These are phyloP conservation scores for Lycodopsis pacificus DNA, from an alignment of 2,797 vertebrate genomes.

Conservation along the genomic window DNA sequence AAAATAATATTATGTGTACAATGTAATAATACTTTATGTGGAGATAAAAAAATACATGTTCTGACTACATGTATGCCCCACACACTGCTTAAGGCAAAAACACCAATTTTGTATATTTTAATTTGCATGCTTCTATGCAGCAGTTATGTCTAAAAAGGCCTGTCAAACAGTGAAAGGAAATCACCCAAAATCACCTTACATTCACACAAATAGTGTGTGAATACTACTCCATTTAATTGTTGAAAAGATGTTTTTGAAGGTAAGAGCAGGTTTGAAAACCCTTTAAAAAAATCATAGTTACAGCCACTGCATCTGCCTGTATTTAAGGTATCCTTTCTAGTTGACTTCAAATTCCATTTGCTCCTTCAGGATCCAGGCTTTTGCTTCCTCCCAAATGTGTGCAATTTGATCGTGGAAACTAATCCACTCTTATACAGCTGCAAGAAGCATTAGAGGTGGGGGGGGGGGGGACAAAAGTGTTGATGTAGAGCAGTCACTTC, in stretches of 20 bases:
- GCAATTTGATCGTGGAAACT: slow-evolving; percentile 70
- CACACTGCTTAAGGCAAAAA: background rate
- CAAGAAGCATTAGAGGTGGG: slow-evolving; percentile 73
- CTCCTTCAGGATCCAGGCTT: slow-evolving; percentile 33
- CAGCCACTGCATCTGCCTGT: slow-evolving; percentile 24
- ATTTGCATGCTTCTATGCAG: background rate
- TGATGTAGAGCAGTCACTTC: slow-evolving; percentile 66
- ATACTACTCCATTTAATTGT: background rate
- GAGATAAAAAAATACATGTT: background rate
- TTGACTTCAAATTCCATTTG: slow-evolving; percentile 48
- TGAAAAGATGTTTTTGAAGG: slow-evolving; percentile 20
- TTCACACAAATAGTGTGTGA: background rate
- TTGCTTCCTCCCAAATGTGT: slow-evolving; percentile 43
- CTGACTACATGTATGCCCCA: background rate
- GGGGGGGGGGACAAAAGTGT: slow-evolving; percentile 31
- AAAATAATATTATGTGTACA: background rate
- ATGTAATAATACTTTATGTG: background rate
- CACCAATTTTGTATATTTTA: background rate
- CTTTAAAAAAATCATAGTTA: slow-evolving; percentile 33
- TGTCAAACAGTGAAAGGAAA: background rate
- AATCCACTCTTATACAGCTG: slow-evolving; percentile 69
- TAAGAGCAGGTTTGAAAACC: slow-evolving; percentile 29
- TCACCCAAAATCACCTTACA: background rate
- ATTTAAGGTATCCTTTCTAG: slow-evolving; percentile 29
- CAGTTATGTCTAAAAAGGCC: slow-evolving; percentile 8